Conservation (phyloP, 1,140 invertebrate genomes). For the Probaryconus sp. region DNA sequence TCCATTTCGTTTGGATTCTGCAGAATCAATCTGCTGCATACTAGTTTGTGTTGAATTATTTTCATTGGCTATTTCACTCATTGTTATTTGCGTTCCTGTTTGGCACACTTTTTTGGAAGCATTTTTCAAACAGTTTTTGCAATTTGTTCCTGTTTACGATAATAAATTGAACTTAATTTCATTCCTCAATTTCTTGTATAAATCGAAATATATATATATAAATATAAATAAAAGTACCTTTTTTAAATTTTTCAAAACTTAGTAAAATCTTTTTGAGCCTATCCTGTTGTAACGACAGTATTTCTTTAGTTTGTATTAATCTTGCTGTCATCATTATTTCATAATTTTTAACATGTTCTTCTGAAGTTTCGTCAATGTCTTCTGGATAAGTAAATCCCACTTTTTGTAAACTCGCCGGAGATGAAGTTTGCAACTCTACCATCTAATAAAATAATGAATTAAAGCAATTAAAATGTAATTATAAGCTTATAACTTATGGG, state of each 20-base stretch:
- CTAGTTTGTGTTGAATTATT: constrained; percentile 71
- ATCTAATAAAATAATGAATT: constrained; percentile 74
- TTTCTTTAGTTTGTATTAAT: constrained; percentile 81
- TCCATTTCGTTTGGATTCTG: constrained; percentile 53
- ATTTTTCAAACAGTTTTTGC: constrained; percentile 68
- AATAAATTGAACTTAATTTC: no score
- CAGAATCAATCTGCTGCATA: constrained; percentile 54
- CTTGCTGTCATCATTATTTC: no score
- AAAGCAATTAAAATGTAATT: constrained; percentile 8
- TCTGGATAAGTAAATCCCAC: constrained; percentile 84
- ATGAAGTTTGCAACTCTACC: constrained; percentile 79
- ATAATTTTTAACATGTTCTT: constrained; percentile 82
- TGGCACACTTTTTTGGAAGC: constrained; percentile 69
- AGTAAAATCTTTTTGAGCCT: constrained; percentile 79
- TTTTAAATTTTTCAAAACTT: constrained; percentile 69
- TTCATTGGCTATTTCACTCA: constrained; percentile 66
- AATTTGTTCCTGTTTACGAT: constrained; percentile 60
- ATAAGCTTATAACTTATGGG: constrained; percentile 11
- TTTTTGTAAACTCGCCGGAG: constrained; percentile 80
- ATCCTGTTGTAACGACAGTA: constrained; percentile 82
- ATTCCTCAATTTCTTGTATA: no score
- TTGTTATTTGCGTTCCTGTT: constrained; percentile 70
- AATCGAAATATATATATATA: no score
- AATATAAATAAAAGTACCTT: constrained; percentile 60
- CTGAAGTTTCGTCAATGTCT: constrained; percentile 80